A percentile compares a stretch with the other conserved stretches of the same genome.
These are phyloP conservation scores for Apteryx owenii DNA, from an alignment of 2,113 vertebrate species.

Conservation along the genomic window DNA sequence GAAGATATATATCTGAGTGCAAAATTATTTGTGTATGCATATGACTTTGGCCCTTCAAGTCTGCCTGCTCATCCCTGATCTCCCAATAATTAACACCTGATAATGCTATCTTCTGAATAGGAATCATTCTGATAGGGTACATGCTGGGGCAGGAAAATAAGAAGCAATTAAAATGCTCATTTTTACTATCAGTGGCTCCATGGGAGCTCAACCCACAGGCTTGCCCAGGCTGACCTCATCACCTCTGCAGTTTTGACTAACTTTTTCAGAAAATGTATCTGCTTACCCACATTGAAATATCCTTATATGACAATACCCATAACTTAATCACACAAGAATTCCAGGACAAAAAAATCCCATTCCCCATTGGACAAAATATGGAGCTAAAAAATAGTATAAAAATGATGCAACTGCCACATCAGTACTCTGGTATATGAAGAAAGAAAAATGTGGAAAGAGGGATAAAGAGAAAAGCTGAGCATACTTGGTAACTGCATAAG, in stretches of 20 bases:
- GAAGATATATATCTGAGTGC: neutral
- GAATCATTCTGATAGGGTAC: neutral
- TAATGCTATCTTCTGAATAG: neutral
- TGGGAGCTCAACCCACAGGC: neutral
- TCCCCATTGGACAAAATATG: neutral
- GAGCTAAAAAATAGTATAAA: neutral
- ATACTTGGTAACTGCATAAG: neutral
- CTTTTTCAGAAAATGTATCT: neutral
- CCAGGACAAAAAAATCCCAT: neutral
- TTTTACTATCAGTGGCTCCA: conserved; percentile 32
- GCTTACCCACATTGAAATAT: neutral
- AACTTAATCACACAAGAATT: neutral
- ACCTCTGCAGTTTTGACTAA: neutral
- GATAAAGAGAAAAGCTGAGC: neutral
- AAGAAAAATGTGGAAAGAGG: neutral
- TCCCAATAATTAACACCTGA: conserved; percentile 20
- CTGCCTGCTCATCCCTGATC: neutral
- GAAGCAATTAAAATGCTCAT: conserved; percentile 41
- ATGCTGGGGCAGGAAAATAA: conserved; percentile 2
- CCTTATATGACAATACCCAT: neutral
- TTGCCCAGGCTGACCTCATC: neutral
- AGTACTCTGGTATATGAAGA: neutral
- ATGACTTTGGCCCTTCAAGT: neutral
- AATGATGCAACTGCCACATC: neutral
- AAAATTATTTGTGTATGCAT: neutral